Evolutionary conservation across 2,888 invertebrate genomes (phyloP), one percentile per base, ranked within the genome.

Genomic region (Lepidonotus clava): DNA sequence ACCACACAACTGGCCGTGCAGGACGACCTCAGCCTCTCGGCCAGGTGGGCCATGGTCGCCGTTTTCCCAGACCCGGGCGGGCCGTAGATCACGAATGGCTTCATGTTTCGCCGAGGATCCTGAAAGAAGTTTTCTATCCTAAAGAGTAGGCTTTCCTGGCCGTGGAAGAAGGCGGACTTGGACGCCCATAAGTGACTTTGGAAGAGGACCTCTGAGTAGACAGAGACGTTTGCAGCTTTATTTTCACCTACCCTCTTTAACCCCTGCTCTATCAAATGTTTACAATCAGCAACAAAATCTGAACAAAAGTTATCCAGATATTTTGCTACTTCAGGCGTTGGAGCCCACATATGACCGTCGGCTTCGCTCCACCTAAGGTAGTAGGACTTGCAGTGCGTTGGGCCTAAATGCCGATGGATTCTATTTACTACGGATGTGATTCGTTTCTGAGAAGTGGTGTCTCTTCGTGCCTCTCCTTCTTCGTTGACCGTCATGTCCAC

Each of bases 41-140:
- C 83, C 5, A 87, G 21, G 21, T 34, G 32, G 0, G 87, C 87
- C 88, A 89, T 84, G n/a, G 71, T 36, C 0, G 85, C 76, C 0
- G 86, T 86, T 51, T 89, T 89, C 2, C 89, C 89, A 24, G 86
- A 71, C 0, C 89, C 87, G 0, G 66, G 32, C 8, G 36, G 76
- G n/a, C 89, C 89, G 36, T 88, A 80, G 24, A 89, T 84, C 0
- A 89, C 56, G 53, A 87, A 87, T 4, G 89, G 89, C 41, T 85
- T 86, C 32, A 34, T 77, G 80, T 83, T 88, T 24, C 84, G 41
- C 14, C 66, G 71, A 0, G 88, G 88, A 51, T 88, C 88, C 24
- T 51, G n/a, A 77, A 89, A 85, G 53, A 87, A 89, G 41, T 46
- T 76, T 61, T 89, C 76, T 0, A 89, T 36, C 21, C 28, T 61